phyloP scores from a whole-genome alignment of 2,797 vertebrate genomes.

The Novumbra hubbsi region DNA sequence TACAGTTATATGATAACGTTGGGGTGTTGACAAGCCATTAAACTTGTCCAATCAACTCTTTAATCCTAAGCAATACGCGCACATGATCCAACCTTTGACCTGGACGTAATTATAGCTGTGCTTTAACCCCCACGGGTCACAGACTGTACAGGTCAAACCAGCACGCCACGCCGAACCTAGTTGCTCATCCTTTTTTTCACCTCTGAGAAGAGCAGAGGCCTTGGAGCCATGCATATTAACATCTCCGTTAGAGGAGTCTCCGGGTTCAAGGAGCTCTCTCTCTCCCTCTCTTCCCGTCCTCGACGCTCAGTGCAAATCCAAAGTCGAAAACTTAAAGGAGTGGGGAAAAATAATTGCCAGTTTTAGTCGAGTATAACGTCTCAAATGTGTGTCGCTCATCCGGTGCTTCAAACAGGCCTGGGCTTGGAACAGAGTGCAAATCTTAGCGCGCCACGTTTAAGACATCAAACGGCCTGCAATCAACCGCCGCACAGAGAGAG shows the following conservation, averaged over 20 bases:
- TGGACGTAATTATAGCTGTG: neutral
- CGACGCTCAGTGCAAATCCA: conserved; percentile 51
- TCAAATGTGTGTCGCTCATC: conserved; percentile 72
- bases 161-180: neutral
- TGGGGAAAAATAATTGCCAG: conserved; percentile 71
- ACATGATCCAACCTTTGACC: neutral
- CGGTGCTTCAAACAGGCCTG: conserved; percentile 72
- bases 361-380: conserved; percentile 75
- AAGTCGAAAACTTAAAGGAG: conserved; percentile 62
- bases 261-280: conserved; percentile 61
- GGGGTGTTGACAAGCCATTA: too few relatives aligned
- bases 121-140: neutral
- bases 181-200: neutral
- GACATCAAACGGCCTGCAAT: conserved; percentile 79
- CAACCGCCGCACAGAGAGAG: conserved; percentile 61
- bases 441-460: conserved; percentile 77
- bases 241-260: conserved; percentile 66
- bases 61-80: too few relatives aligned
- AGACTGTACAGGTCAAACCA: neutral
- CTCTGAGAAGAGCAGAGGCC: conserved; percentile 56
- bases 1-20: too few relatives aligned
- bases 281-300: conserved; percentile 29
- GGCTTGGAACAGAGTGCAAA: conserved; percentile 73
- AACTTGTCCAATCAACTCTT: too few relatives aligned
- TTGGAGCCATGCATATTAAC: conserved; percentile 68